phyloP scores from a whole-genome alignment of 2,888 invertebrate species.

The Andrena hattorfiana region DNA sequence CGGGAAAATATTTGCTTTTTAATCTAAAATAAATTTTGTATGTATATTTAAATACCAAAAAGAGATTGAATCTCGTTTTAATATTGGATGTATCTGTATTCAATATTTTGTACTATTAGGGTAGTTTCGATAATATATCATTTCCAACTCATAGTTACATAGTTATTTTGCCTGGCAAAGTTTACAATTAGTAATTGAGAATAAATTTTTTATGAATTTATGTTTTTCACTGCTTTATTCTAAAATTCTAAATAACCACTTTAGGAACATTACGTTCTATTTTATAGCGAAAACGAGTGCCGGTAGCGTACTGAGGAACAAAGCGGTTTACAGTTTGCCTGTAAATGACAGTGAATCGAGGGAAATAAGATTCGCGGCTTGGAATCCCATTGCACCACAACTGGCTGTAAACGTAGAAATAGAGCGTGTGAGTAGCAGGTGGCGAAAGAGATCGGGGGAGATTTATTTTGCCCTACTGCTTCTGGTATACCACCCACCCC shows the following conservation, averaged over 20 bases:
- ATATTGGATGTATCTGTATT: no score
- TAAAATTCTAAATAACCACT: not conserved
- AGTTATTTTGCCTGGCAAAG: no score
- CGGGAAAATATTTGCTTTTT: no score
- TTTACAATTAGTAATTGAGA: no score
- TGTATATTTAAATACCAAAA: no score
- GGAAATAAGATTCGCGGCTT: slow-evolving; percentile 38
- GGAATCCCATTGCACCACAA: slow-evolving; percentile 46
- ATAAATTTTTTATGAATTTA: not conserved
- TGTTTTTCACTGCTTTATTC: not conserved
- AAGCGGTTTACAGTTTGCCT: slow-evolving; percentile 16
- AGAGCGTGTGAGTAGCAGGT: slow-evolving; percentile 65
- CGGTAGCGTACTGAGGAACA: not conserved
- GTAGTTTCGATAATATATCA: no score
- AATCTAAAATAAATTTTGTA: no score
- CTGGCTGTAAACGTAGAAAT: slow-evolving; percentile 40
- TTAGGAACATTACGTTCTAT: not conserved
- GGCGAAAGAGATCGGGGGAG: slow-evolving; percentile 56
- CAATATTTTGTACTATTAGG: no score
- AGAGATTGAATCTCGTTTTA: no score
- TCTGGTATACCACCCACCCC: slow-evolving; percentile 45
- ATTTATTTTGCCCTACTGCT: slow-evolving; percentile 60
- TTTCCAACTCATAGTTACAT: no score
- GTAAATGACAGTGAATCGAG: slow-evolving; percentile 1
- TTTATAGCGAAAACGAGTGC: not conserved